Conservation (phyloP, 37 sponge, comb jelly and placozoan genomes). For the Aplysina aerophoba region DNA sequence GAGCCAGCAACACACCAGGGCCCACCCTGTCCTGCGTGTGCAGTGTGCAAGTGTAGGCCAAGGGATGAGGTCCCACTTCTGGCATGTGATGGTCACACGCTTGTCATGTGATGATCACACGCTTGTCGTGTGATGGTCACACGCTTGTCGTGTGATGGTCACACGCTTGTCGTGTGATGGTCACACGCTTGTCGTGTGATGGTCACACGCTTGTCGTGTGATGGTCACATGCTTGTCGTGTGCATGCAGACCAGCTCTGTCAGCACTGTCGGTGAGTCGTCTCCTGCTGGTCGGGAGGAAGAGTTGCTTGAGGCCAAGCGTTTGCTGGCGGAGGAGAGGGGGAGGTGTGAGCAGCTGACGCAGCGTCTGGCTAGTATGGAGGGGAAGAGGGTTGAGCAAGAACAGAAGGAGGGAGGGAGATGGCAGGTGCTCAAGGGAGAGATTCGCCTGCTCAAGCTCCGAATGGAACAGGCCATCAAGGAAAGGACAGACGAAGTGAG, state of each 20-base stretch:
- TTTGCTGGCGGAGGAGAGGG: background rate
- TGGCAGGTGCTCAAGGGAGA: background rate
- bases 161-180: background rate
- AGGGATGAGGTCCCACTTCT: too few species aligned
- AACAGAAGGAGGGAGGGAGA: background rate
- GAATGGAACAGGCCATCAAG: slow-evolving; percentile 13
- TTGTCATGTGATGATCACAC: too few species aligned
- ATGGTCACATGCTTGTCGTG: background rate
- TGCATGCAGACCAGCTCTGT: too few species aligned
- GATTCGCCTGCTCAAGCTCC: slow-evolving; percentile 6
- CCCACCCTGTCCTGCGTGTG: background rate
- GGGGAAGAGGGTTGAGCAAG: background rate
- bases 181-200: background rate
- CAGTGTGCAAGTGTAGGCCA: background rate
- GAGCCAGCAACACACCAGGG: background rate
- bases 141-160: too few species aligned
- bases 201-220: background rate
- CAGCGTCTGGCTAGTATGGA: background rate
- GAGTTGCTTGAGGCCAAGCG: too few species aligned
- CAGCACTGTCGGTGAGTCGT: too few species aligned
- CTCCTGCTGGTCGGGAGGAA: too few species aligned
- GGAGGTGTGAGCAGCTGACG: background rate
- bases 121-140: background rate
- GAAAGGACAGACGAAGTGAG: background rate
- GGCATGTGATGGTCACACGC: background rate